phyloP scores from a whole-genome alignment of 1,140 invertebrate genomes.

The Achroia grisella region DNA sequence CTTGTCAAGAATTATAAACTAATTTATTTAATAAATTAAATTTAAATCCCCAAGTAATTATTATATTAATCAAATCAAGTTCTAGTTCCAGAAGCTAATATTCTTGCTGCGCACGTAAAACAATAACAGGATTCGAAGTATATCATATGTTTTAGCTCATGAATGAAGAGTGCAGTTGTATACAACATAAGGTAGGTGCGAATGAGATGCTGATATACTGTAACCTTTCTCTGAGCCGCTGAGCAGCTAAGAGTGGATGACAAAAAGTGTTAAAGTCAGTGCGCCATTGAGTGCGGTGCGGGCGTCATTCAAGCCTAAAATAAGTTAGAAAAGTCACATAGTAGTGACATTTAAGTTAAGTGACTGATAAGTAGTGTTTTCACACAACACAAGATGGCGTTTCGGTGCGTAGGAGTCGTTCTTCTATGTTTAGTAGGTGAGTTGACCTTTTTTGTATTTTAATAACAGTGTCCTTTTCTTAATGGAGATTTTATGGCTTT shows the following conservation, averaged over 20 bases:
- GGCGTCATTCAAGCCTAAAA: constrained; percentile 30
- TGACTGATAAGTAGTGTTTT: constrained; percentile 40
- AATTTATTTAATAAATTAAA: not conserved
- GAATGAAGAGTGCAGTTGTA: constrained; percentile 32
- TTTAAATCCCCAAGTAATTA: not conserved
- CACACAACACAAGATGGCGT: constrained; percentile 57
- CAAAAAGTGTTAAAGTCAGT: constrained; percentile 66
- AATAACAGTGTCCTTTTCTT: no score
- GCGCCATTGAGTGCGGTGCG: constrained; percentile 53
- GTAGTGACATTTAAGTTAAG: constrained; percentile 49
- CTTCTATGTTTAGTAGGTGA: constrained; percentile 59
- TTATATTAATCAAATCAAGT: not conserved
- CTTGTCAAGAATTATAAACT: not conserved
- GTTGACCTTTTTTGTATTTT: constrained; percentile 13
- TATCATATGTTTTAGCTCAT: constrained; percentile 15
- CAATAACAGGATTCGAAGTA: constrained; percentile 58
- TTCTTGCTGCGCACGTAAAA: constrained; percentile 57
- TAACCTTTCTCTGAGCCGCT: constrained; percentile 61
- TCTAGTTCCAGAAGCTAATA: constrained; percentile 28
- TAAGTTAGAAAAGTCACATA: constrained; percentile 42
- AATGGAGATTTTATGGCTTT: not conserved
- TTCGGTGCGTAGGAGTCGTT: constrained; percentile 35
- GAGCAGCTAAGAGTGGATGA: constrained; percentile 54
- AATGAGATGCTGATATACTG: constrained; percentile 31
- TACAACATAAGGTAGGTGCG: constrained; percentile 19